These are phyloP conservation scores for Dendroctonus valens DNA, from an alignment of 1,140 invertebrate genomes.

Conservation along the genomic window DNA sequence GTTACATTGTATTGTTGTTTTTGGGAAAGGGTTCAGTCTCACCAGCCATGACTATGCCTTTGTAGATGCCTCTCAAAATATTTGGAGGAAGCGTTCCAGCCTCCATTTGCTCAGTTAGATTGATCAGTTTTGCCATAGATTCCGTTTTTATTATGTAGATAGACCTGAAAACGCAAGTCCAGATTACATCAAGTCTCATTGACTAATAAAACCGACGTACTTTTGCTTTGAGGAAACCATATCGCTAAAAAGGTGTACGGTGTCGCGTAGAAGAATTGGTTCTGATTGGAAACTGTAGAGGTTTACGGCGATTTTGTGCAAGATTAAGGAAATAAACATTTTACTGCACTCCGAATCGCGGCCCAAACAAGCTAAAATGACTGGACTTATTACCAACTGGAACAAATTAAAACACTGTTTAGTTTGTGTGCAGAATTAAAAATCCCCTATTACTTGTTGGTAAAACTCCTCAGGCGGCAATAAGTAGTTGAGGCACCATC, in stretches of 20 bases:
- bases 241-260: constrained; percentile 47
- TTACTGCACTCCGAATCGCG: constrained; percentile 48
- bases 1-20: neutral
- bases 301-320: constrained; percentile 49
- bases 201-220: constrained; percentile 36
- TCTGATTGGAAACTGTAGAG: constrained; percentile 47
- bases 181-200: constrained; percentile 1
- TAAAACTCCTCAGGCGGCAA: constrained; percentile 68
- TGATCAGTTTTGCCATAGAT: constrained; percentile 51
- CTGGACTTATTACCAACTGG: constrained; percentile 44
- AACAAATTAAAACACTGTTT: neutral
- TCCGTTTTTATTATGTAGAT: constrained; percentile 50
- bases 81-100: constrained; percentile 52
- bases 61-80: constrained; percentile 56
- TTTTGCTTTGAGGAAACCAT: constrained; percentile 46
- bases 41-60: constrained; percentile 56
- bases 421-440: neutral
- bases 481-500: constrained; percentile 75
- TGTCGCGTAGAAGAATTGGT: constrained; percentile 46
- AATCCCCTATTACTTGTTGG: constrained; percentile 55
- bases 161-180: constrained; percentile 42
- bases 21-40: constrained; percentile 31
- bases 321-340: constrained; percentile 43
- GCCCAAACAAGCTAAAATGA: constrained; percentile 45
- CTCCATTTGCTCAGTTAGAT: constrained; percentile 45